Evolutionary conservation across 1,140 invertebrate genomes (phyloP), one percentile per base, ranked within the genome.

Genomic region (Cyphomyrmex costatus): DNA sequence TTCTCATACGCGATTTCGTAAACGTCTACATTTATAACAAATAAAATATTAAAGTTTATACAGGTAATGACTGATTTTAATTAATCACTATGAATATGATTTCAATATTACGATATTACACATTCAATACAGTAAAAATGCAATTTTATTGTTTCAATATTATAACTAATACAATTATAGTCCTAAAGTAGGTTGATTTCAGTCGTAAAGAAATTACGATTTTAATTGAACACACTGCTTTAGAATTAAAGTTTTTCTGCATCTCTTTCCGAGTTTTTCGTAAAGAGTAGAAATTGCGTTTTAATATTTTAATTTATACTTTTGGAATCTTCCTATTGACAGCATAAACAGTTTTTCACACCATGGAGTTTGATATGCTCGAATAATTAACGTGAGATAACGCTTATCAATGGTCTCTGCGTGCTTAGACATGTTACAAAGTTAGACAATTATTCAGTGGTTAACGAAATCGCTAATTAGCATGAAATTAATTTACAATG

Each of bases 361-460:
- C n/a, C 42, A 2, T 12, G 10, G 8, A 79, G 24, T 30, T 51
- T 24, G 6, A 36, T 53, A 53, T 46, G 16, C n/a, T 33, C 49
- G 65, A 82, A 56, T 82, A 71, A 82, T 82, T 82, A 82, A 68
- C 8, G 16, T 16, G n/a, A 68, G 78, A 82, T 82, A 71, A 53
- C 46, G 30, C 63, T 82, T 82, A 82, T 82, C 65, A 19, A 58
- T 56, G 16, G 6, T 19, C 30, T 19, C 16, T 24, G 4, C 36
- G 33, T 27, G 19, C 19, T 19, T 65, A 46, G 16, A 61, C 8
- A 10, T 49, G 6, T 36, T 51, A 36, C 33, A 27, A 53, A 36
- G 24, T 56, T 68, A 56, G 30, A 71, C 30, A 16, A 10, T 36
- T 30, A 42, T 56, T n/a, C 16, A 53, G 30, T 42, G 68, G n/a